Evolutionary conservation across 2,797 vertebrate species (phyloP).

Genomic region (Sebastes wilsoni): DNA sequence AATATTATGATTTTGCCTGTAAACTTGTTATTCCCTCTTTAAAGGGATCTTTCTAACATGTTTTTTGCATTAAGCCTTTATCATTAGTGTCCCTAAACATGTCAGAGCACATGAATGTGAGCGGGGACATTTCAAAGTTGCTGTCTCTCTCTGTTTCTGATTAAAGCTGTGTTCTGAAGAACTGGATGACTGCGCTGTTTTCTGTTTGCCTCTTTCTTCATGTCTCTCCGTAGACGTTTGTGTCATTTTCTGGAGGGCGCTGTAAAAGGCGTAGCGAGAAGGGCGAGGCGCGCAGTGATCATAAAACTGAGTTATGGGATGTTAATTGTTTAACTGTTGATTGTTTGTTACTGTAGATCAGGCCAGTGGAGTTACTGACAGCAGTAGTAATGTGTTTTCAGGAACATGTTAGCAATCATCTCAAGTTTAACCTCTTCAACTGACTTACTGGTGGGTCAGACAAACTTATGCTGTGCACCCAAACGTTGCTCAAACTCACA

Average conservation of each 20-base stretch:
- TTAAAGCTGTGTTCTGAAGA: conserved; percentile 60
- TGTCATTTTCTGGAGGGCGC: conserved; percentile 64
- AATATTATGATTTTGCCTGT: not conserved
- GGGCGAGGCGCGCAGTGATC: conserved; percentile 36
- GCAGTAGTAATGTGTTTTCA: not conserved
- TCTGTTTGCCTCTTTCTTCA: conserved; percentile 61
- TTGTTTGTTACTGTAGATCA: conserved; percentile 36
- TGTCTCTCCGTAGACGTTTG: conserved; percentile 55
- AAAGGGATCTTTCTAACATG: conserved; percentile 38
- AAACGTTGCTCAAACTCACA: not conserved
- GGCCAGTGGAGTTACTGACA: conserved; percentile 6
- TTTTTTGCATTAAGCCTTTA: conserved; percentile 54
- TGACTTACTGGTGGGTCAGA: not conserved
- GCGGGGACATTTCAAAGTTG: conserved; percentile 63
- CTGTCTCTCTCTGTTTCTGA: conserved; percentile 66
- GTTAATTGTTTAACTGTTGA: conserved; percentile 36
- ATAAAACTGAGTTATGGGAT: conserved; percentile 56
- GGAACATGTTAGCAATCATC: not conserved
- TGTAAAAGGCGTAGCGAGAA: conserved; percentile 34
- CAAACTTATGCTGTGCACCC: not conserved
- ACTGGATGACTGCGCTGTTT: conserved; percentile 60
- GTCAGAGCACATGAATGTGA: conserved; percentile 65
- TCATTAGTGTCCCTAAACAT: conserved; percentile 63
- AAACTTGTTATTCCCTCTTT: conserved; percentile 15
- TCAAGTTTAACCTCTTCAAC: not conserved